These are phyloP conservation scores for Gastrophysa polygoni DNA, from an alignment of 2,888 invertebrate species.

Conservation along the genomic window DNA sequence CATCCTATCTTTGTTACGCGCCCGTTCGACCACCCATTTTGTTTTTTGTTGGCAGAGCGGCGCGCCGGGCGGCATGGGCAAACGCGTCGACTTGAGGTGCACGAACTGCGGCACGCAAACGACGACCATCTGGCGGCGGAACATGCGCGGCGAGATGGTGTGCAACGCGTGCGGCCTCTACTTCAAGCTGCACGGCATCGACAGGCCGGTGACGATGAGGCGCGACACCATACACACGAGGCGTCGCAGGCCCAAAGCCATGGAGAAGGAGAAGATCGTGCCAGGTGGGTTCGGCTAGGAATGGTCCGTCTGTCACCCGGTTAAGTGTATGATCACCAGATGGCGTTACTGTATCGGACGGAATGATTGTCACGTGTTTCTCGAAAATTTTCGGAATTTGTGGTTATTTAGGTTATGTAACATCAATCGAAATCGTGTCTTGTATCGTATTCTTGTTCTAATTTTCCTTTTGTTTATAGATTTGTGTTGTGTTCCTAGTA, in stretches of 20 bases:
- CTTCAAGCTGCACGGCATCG: slow-evolving; percentile 94
- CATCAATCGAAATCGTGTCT: no score
- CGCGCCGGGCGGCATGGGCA: slow-evolving; percentile 47
- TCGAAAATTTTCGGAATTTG: no score
- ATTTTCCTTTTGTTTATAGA: no score
- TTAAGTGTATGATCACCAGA: no score
- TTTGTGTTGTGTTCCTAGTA: no score
- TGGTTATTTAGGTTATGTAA: no score
- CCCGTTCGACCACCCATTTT: no score
- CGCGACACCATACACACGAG: slow-evolving; percentile 96
- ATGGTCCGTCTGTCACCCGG: no score
- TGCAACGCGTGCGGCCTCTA: slow-evolving; percentile 99
- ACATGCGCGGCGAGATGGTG: slow-evolving; percentile 96
- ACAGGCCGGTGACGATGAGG: slow-evolving; percentile 93
- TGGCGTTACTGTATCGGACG: no score
- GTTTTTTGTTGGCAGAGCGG: slow-evolving; percentile 24
- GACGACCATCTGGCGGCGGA: slow-evolving; percentile 97
- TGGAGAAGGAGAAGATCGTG: slow-evolving; percentile 40
- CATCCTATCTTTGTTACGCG: no score
- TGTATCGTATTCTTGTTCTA: no score
- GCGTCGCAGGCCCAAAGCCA: slow-evolving; percentile 81
- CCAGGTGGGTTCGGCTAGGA: slow-evolving; percentile 20
- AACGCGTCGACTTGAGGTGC: slow-evolving; percentile 86
- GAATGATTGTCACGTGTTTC: no score
- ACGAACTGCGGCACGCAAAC: slow-evolving; percentile 97